A percentile compares a stretch with the other conserved stretches of the same genome.
phyloP scores from a whole-genome alignment of 2,888 invertebrate species.

The Ophion slaviceki region DNA sequence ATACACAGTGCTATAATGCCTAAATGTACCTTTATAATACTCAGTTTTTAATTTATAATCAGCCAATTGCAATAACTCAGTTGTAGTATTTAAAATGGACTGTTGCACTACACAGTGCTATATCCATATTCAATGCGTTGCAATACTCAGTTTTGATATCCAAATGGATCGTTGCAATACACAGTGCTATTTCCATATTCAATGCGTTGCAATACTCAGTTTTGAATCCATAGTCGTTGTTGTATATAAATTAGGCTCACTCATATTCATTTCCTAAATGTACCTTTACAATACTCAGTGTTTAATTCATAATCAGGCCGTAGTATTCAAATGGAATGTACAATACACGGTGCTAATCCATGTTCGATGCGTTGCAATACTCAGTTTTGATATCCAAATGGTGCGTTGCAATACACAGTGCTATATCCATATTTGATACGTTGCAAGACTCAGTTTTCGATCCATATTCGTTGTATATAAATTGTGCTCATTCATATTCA shows the following conservation, averaged over 20 bases:
- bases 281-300: conserved; percentile 30
- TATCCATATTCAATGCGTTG: neutral
- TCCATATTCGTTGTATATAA: too few relatives aligned
- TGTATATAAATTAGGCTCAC: neutral
- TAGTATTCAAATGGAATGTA: neutral
- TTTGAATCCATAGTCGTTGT: neutral
- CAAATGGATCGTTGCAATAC: neutral
- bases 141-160: neutral
- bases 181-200: neutral
- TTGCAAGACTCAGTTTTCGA: too few relatives aligned
- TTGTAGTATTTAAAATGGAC: too few relatives aligned
- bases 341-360: too few relatives aligned
- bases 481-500: too few relatives aligned
- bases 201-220: neutral
- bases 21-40: too few relatives aligned
- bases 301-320: neutral
- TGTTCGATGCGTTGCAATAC: too few relatives aligned
- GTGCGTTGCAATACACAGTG: neutral
- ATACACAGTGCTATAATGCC: too few relatives aligned
- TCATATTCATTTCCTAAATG: too few relatives aligned
- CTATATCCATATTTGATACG: neutral
- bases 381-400: neutral
- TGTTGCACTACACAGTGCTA: conserved; percentile 12
- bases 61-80: too few relatives aligned
- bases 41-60: too few relatives aligned